These are phyloP conservation scores for Chelmon rostratus DNA, from an alignment of 2,797 vertebrate species.

Conservation along the genomic window DNA sequence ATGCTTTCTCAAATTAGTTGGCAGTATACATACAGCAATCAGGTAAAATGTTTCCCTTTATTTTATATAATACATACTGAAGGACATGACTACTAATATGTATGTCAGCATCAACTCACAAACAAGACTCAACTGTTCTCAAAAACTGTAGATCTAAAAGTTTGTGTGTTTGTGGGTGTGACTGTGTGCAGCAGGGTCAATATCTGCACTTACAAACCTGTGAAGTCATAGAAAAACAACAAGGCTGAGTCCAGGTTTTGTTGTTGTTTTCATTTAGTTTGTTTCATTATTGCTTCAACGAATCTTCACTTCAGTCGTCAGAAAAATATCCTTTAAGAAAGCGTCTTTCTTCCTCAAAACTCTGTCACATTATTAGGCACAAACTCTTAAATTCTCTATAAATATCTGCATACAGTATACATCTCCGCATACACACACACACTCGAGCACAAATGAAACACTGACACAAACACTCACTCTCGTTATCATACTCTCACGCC, in stretches of 20 bases:
- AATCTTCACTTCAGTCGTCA: constrained; percentile 56
- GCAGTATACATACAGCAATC: constrained; percentile 50
- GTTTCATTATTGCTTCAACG: constrained; percentile 83
- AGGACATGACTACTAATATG: constrained; percentile 59
- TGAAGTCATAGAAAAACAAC: constrained; percentile 53
- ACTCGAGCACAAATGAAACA: constrained; percentile 43
- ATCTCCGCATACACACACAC: constrained; percentile 33
- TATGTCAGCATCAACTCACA: constrained; percentile 57
- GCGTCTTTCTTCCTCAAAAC: constrained; percentile 56
- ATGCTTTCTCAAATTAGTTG: constrained; percentile 32
- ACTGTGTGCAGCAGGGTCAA: constrained; percentile 21
- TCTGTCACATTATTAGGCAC: constrained; percentile 70
- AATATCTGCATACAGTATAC: constrained; percentile 56
- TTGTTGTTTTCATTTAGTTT: constrained; percentile 67
- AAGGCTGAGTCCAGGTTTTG: constrained; percentile 54
- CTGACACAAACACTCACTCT: constrained; percentile 50
- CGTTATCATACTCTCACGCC: constrained; percentile 42
- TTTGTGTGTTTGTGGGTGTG: constrained; percentile 28
- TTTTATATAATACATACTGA: constrained; percentile 65
- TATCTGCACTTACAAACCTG: constrained; percentile 32
- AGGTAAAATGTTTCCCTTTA: constrained; percentile 56
- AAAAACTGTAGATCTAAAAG: constrained; percentile 35
- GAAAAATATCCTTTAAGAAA: constrained; percentile 74
- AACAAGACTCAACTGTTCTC: constrained; percentile 51
- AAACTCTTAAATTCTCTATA: constrained; percentile 63